A percentile compares a stretch with the other conserved stretches of the same genome.
phyloP scores from a whole-genome alignment of 2,113 vertebrate species.

The Strigops habroptila region DNA sequence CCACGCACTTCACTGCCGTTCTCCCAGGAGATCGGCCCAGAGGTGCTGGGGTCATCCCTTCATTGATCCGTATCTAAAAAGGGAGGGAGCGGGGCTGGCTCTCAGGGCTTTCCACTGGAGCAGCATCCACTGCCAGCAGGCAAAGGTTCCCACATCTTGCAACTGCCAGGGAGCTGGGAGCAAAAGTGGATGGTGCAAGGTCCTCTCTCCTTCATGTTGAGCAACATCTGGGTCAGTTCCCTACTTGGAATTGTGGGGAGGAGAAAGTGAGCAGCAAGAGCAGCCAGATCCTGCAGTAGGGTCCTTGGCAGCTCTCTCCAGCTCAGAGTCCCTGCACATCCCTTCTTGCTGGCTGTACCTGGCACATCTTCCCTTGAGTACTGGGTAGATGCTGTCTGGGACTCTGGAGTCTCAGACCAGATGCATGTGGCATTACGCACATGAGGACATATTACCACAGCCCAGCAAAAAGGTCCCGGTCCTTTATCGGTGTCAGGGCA shows the following conservation, averaged over 20 bases:
- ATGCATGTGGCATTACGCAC: background rate
- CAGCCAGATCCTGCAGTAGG: background rate
- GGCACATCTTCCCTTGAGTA: background rate
- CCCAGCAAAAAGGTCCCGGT: background rate
- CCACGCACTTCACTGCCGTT: background rate
- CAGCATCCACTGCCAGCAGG: background rate
- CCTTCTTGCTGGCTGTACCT: background rate
- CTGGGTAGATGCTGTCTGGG: background rate
- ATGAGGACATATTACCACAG: background rate
- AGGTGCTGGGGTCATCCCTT: background rate
- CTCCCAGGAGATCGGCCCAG: background rate
- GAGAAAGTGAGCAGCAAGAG: background rate
- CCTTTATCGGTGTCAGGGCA: background rate
- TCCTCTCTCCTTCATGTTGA: background rate
- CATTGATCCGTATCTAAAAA: rapidly evolving
- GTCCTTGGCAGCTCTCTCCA: background rate
- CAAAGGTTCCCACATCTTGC: background rate
- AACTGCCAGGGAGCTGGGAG: background rate
- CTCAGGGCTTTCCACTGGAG: background rate
- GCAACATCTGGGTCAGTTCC: background rate
- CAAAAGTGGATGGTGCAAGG: background rate
- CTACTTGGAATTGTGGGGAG: background rate
- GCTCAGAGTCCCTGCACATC: background rate
- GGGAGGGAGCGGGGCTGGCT: background rate
- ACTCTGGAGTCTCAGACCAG: background rate